phyloP scores from a whole-genome alignment of 2,888 invertebrate genomes.

The Eilema caniola region DNA sequence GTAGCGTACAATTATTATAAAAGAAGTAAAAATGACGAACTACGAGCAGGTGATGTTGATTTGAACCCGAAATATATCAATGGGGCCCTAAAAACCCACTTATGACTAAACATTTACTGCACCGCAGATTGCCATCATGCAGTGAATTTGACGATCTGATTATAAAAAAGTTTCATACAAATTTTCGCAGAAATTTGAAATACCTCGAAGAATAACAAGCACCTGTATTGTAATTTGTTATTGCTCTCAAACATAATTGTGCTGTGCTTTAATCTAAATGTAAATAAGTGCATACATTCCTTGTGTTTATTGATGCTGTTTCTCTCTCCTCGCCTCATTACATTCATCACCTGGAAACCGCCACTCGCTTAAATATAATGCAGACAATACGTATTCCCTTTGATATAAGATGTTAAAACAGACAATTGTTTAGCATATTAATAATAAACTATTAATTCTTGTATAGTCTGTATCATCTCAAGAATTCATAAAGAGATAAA shows the following conservation, averaged over 20 bases:
- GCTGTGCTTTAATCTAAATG: neutral
- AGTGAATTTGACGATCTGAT: too few species aligned
- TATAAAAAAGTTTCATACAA: too few species aligned
- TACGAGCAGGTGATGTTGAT: too few species aligned
- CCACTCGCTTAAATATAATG: neutral
- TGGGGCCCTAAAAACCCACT: too few species aligned
- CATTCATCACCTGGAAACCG: neutral
- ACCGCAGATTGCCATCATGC: too few species aligned
- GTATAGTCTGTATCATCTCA: neutral
- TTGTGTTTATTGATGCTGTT: neutral
- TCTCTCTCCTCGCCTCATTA: neutral
- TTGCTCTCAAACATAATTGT: neutral
- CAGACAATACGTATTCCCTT: neutral
- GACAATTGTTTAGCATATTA: neutral
- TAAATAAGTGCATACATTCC: neutral
- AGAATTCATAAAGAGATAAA: neutral
- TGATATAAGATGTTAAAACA: neutral
- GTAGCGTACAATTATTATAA: too few species aligned
- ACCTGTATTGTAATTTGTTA: constrained; percentile 45
- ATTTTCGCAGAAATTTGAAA: too few species aligned
- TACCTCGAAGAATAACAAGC: too few species aligned
- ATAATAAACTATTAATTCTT: neutral
- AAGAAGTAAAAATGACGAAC: too few species aligned
- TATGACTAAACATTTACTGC: too few species aligned
- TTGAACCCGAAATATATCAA: too few species aligned